Evolutionary conservation across 2,113 vertebrate species (phyloP).

Genomic region (Bothrops jararaca): DNA sequence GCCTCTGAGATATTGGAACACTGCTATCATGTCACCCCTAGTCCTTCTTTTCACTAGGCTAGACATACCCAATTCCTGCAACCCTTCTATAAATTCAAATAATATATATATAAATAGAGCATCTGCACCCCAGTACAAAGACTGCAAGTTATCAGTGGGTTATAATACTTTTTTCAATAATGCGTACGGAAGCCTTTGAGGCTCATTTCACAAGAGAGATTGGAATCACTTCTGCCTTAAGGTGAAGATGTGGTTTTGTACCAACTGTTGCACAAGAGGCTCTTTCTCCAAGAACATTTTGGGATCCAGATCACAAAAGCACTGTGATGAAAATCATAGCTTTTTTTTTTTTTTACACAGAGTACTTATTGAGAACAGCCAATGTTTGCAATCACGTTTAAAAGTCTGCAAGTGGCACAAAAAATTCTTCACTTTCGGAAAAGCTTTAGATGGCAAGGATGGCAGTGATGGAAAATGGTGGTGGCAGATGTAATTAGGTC

Average conservation of each 20-base stretch:
- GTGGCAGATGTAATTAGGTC: background rate
- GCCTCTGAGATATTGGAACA: too few species aligned
- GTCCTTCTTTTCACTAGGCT: too few species aligned
- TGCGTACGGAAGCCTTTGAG: background rate
- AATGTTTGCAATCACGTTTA: background rate
- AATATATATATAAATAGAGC: background rate
- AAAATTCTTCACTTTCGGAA: background rate
- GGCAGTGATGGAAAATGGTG: background rate
- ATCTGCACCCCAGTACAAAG: background rate
- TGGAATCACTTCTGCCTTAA: too few species aligned
- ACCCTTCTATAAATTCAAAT: background rate
- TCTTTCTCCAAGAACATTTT: background rate
- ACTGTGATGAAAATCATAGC: background rate
- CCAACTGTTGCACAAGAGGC: background rate
- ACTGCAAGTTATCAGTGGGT: background rate
- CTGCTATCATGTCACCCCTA: too few species aligned
- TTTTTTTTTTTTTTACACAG: too few species aligned
- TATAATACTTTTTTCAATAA: background rate
- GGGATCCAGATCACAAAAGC: background rate
- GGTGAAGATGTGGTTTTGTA: background rate
- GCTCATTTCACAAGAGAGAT: background rate
- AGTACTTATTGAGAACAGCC: background rate
- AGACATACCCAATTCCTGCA: background rate
- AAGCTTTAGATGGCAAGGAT: background rate
- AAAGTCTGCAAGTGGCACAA: background rate